These are phyloP conservation scores for Camponotus vicinus DNA, from an alignment of 1,140 invertebrate species.

Conservation along the genomic window DNA sequence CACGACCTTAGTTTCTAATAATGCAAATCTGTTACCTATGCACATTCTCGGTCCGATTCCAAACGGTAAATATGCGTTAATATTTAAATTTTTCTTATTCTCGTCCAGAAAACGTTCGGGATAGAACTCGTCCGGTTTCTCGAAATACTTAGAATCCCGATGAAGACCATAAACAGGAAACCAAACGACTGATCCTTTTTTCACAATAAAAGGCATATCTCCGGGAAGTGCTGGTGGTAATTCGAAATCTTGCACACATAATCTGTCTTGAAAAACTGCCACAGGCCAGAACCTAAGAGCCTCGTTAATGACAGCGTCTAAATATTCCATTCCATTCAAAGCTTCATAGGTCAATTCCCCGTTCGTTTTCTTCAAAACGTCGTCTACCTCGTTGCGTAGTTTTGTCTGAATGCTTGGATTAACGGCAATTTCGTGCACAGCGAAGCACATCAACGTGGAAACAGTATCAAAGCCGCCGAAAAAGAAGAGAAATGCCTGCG, in stretches of 20 bases:
- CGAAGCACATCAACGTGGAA: conserved; percentile 82
- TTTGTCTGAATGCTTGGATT: conserved; percentile 87
- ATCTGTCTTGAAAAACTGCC: conserved; percentile 83
- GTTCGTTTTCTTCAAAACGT: conserved; percentile 79
- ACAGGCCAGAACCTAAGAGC: conserved; percentile 87
- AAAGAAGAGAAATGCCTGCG: conserved; percentile 86
- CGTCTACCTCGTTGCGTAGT: conserved; percentile 87
- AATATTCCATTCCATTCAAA: conserved; percentile 82
- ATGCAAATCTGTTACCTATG: conserved; percentile 79
- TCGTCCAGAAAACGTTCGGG: conserved; percentile 87
- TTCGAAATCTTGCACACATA: conserved; percentile 86
- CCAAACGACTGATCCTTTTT: conserved; percentile 81
- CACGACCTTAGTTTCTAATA: conserved; percentile 52
- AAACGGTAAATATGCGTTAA: conserved; percentile 44
- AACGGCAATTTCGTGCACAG: conserved; percentile 85
- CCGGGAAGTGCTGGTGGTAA: conserved; percentile 74
- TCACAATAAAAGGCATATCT: conserved; percentile 73
- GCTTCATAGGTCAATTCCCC: conserved; percentile 82
- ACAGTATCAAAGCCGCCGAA: conserved; percentile 88
- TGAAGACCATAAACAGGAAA: conserved; percentile 87
- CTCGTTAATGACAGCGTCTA: conserved; percentile 87
- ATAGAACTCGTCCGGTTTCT: conserved; percentile 87
- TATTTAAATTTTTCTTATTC: conserved; percentile 73
- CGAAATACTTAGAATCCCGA: conserved; percentile 87
- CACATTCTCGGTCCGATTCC: conserved; percentile 67